Percentiles rank a stretch among this genome's conserved stretches.
phyloP scores from a whole-genome alignment of 2,113 vertebrate species.

The Pithys albifrons region DNA sequence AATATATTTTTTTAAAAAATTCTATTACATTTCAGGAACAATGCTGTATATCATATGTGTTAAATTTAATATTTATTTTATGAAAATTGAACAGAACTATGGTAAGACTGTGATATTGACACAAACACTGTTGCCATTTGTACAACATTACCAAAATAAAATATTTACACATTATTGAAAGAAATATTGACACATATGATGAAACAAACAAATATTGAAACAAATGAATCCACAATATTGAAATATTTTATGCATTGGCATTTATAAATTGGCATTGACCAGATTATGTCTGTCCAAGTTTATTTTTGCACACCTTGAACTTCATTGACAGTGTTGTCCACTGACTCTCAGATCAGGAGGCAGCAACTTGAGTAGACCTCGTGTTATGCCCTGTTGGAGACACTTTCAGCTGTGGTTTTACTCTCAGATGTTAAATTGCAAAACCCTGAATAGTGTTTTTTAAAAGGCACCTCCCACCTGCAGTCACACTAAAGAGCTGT shows the following conservation, averaged over 20 bases:
- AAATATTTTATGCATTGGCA: neutral
- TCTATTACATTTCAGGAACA: neutral
- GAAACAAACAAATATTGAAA: neutral
- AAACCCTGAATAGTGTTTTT: neutral
- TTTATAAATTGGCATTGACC: neutral
- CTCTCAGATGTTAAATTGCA: neutral
- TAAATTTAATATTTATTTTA: neutral
- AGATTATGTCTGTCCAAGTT: neutral
- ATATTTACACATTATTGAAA: neutral
- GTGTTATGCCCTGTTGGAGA: neutral
- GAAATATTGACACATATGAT: neutral
- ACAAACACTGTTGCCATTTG: neutral
- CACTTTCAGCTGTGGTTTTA: neutral
- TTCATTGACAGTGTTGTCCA: neutral
- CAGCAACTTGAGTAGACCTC: neutral
- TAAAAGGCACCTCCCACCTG: neutral
- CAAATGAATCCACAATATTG: neutral
- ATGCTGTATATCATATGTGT: neutral
- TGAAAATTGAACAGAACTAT: neutral
- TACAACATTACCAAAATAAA: neutral
- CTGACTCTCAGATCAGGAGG: neutral
- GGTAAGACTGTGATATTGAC: neutral
- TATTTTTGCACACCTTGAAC: neutral
- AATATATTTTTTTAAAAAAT: neutral
- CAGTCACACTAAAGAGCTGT: neutral